Base-by-base conservation (phyloP, 2,888 invertebrate genomes). In the Mythimna pallens region DNA sequence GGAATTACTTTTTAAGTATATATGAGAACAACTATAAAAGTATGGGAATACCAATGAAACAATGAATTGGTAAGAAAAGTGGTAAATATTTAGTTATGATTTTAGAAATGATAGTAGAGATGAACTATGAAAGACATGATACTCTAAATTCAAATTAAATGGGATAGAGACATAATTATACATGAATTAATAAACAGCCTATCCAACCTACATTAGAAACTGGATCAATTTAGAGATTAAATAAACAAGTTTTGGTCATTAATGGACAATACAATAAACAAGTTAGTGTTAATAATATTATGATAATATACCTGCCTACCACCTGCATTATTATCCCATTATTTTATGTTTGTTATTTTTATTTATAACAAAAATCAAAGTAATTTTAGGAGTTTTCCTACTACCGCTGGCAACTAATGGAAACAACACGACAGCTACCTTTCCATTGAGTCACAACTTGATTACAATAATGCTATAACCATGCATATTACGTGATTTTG, bases 391-490 rank as follows among this genome's bases (percentile, higher is more conserved):
- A n/a, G 30, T 79, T 67, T 72, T 64, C 20, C 36, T 59, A 59
- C 10, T 20, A 57, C 17, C 10, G 14, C 34, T 34, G 36, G 8
- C 17, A 54, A 62, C 12, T 3, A 14, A 30, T 12, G 17, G 50
- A 73, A 78, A 72, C 65, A 84, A 73, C 68, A 76, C 63, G 68
- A 69, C 63, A 78, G 36, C 75, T 82, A 75, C 83, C 80, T 84
- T 74, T 76, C 73, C 72, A 85, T 84, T 84, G 86, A 85, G 84
- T 85, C 80, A 86, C 67, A 67, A 62, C 79, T 73, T 73, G 79
- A 86, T 80, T 86, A 81, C 80, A 84, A 75, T 75, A 70, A 65
- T 73, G 78, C 64, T 71, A 68, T 81, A 76, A 85, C 68, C 54
- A 52, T 57, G 55, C 59, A 78, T 75, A 78, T 84, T 81, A 76